These are phyloP conservation scores for Amblyornis subalaris DNA, from an alignment of 2,113 vertebrate genomes.

Conservation along the genomic window DNA sequence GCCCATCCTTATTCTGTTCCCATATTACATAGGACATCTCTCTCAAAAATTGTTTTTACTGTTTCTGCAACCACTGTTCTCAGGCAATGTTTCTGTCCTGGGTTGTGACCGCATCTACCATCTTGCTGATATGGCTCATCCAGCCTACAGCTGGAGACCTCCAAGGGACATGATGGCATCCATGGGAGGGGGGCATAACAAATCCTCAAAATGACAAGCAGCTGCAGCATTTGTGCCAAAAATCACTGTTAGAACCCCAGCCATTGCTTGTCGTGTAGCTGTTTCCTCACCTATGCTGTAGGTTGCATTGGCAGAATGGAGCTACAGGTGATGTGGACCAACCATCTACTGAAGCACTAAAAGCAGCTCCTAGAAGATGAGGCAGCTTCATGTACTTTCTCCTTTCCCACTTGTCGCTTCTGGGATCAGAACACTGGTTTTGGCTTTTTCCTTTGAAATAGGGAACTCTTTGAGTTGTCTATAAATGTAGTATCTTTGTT, in stretches of 20 bases:
- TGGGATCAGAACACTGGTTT: not conserved
- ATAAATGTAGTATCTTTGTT: not conserved
- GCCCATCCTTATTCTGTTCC: not conserved
- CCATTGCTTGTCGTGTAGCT: fast-evolving
- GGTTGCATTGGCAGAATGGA: not conserved
- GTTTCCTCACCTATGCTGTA: not conserved
- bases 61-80: not conserved
- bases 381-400: not conserved
- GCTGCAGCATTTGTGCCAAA: not conserved
- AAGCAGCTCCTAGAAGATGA: not conserved
- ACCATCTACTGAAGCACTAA: not conserved
- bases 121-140: not conserved
- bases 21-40: not conserved
- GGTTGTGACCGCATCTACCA: not conserved
- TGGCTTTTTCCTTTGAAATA: not conserved
- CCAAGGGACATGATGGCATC: not conserved
- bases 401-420: not conserved
- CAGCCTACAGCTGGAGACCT: not conserved
- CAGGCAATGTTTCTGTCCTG: not conserved
- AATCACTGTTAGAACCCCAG: not conserved
- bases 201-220: not conserved
- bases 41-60: not conserved
- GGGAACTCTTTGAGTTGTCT: not conserved
- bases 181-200: not conserved
- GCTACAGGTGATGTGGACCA: not conserved